Conservation (phyloP, 2,888 invertebrate genomes). For the Oscheius sp. region DNA sequence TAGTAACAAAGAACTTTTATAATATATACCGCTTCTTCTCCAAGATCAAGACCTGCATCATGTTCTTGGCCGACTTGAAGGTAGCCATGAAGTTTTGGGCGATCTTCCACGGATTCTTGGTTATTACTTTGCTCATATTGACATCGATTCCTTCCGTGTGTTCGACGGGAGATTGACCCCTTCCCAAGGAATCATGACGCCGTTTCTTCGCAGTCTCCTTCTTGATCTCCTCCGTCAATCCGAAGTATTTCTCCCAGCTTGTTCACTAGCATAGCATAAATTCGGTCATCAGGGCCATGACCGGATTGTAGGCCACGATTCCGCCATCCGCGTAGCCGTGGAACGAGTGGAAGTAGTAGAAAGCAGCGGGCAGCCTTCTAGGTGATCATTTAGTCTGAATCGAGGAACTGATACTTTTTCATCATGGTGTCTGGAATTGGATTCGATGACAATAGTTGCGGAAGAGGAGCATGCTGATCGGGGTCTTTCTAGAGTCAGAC, state of each 20-base stretch:
- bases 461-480: constrained; percentile 52
- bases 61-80: constrained; percentile 42
- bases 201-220: constrained; percentile 40
- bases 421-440: constrained; percentile 22
- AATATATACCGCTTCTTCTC: no score
- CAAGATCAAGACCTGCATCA: constrained; percentile 37
- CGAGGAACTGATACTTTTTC: constrained; percentile 47
- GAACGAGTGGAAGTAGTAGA: constrained; percentile 55
- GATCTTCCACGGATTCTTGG: constrained; percentile 43
- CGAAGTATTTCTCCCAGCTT: constrained; percentile 48
- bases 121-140: constrained; percentile 18
- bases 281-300: constrained; percentile 50
- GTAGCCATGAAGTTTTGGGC: constrained; percentile 46
- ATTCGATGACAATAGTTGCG: constrained; percentile 47
- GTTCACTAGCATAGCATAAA: constrained; percentile 41
- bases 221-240: constrained; percentile 36
- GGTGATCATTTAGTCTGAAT: constrained; percentile 50
- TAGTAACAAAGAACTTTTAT: no score
- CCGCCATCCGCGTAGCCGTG: constrained; percentile 57
- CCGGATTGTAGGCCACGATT: constrained; percentile 56
- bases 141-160: constrained; percentile 57
- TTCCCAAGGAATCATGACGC: constrained; percentile 54
- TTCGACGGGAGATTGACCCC: constrained; percentile 48
- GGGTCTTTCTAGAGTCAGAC: constrained; percentile 49
- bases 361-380: constrained; percentile 58